phyloP scores from a whole-genome alignment of 1,140 invertebrate genomes.

The Papilio aristodemus region DNA sequence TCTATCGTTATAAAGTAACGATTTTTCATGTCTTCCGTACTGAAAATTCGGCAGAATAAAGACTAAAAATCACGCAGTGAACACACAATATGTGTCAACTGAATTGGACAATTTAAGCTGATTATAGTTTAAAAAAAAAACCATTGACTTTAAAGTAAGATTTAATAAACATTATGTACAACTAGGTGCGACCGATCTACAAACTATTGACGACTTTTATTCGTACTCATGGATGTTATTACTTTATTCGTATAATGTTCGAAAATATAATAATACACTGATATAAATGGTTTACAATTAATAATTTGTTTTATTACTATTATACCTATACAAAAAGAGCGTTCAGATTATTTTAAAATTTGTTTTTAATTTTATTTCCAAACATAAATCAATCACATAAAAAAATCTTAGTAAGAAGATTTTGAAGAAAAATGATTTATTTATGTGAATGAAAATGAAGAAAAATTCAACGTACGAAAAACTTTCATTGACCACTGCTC shows the following conservation, averaged over 20 bases:
- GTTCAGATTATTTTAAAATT: no score
- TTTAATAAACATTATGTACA: constrained; percentile 19
- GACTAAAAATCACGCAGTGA: constrained; percentile 33
- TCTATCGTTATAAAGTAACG: constrained; percentile 37
- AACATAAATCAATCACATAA: no score
- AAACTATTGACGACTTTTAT: constrained; percentile 28
- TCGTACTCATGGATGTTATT: constrained; percentile 34
- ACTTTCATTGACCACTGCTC: no score
- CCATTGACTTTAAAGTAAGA: background rate
- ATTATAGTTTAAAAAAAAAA: background rate
- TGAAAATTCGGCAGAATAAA: constrained; percentile 38
- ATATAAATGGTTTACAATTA: constrained; percentile 75
- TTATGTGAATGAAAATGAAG: no score
- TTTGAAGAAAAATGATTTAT: no score
- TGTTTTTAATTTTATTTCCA: no score
- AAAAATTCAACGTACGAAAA: no score
- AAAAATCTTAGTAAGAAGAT: no score
- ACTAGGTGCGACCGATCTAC: constrained; percentile 23
- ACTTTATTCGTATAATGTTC: constrained; percentile 51
- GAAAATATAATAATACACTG: constrained; percentile 64
- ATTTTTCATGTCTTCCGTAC: constrained; percentile 47
- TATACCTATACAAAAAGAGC: no score
- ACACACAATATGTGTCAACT: constrained; percentile 28
- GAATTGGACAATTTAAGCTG: background rate
- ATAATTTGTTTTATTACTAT: constrained; percentile 52